Percentiles rank a stretch among this genome's conserved stretches.
Conservation (phyloP, 2,797 vertebrate species). For the Hemibagrus guttatus region DNA sequence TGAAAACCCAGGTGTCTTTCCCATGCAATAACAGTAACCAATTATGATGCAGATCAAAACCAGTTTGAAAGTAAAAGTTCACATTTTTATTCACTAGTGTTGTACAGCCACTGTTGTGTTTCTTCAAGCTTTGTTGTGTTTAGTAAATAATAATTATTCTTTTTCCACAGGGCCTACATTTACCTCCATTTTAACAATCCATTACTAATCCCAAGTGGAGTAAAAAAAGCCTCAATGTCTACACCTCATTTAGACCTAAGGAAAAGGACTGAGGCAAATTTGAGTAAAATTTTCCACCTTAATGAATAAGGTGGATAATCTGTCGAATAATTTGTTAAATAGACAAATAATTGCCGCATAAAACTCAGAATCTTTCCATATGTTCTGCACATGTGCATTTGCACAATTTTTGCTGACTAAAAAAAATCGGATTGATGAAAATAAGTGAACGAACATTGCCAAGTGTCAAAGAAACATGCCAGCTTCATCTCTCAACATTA, state of each 20-base stretch:
- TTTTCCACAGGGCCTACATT: neutral
- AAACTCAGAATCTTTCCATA: neutral
- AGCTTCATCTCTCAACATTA: constrained; percentile 33
- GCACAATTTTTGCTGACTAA: constrained; percentile 13
- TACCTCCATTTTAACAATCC: neutral
- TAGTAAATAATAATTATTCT: neutral
- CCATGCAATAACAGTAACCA: constrained; percentile 24
- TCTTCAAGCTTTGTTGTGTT: neutral
- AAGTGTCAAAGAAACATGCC: constrained; percentile 6
- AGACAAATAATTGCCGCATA: neutral
- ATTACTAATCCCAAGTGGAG: neutral
- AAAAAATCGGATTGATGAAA: constrained; percentile 6
- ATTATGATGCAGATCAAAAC: neutral
- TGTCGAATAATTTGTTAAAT: constrained; percentile 16
- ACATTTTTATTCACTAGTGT: neutral
- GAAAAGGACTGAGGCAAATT: neutral
- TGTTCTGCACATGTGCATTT: constrained; percentile 21
- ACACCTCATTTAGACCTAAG: neutral
- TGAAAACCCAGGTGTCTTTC: constrained; percentile 49
- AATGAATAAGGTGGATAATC: constrained; percentile 1
- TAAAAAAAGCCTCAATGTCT: neutral
- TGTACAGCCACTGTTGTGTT: neutral
- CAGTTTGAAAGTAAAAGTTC: neutral
- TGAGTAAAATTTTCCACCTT: neutral
- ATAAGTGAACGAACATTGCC: constrained; percentile 8